A percentile compares a stretch with the other conserved stretches of the same genome.
phyloP scores from a whole-genome alignment of 2,113 vertebrate species.

The Ammodramus savannarum region DNA sequence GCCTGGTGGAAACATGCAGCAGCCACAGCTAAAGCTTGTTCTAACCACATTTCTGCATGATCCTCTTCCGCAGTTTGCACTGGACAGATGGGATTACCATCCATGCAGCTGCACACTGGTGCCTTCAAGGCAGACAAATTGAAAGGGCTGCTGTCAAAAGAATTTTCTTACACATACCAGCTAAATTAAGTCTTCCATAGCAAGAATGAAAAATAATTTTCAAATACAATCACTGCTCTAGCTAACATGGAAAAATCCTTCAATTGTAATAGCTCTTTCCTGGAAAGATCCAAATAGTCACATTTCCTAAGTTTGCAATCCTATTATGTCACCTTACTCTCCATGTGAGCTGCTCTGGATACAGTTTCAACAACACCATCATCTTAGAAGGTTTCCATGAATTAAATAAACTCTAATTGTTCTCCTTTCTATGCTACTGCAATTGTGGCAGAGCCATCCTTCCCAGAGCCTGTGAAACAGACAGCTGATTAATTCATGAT shows the following conservation, averaged over 20 bases:
- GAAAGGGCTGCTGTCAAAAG: slow-evolving; percentile 7
- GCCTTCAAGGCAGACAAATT: slow-evolving; percentile 12
- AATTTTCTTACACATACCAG: background rate
- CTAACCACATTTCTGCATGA: background rate
- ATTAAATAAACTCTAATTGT: rapidly evolving
- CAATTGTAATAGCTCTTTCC: background rate
- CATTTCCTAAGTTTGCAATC: background rate
- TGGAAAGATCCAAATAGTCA: background rate
- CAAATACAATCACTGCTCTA: background rate
- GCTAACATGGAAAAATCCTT: background rate
- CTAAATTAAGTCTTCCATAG: background rate
- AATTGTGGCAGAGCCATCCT: background rate
- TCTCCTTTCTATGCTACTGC: background rate
- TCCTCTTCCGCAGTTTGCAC: background rate
- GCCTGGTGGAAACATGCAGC: background rate
- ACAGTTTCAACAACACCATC: background rate
- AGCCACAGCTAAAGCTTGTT: background rate
- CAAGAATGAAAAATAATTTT: background rate
- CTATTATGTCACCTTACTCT: background rate
- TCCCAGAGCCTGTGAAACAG: background rate
- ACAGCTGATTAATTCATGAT: background rate
- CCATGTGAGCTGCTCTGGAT: background rate
- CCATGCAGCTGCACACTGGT: slow-evolving; percentile 41
- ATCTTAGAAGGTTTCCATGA: background rate
- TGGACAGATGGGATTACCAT: background rate